Base-by-base conservation (phyloP, 1,140 invertebrate genomes). In the Brachionus koreanus region DNA sequence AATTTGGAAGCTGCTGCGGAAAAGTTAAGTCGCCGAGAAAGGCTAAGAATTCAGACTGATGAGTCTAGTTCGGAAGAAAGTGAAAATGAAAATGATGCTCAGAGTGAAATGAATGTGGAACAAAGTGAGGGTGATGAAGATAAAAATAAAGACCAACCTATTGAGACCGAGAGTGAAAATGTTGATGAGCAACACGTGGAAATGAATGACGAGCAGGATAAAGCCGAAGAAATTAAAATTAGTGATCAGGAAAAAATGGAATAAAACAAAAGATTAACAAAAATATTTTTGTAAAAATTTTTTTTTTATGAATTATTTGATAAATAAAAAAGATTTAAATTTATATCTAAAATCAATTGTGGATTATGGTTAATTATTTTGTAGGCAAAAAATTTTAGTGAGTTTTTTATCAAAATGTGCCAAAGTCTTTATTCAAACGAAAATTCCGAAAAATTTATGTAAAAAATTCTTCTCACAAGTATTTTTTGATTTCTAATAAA, bases 11-110 rank as follows among this genome's bases (percentile, higher is more conserved):
- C 23, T 0, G n/a, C 69, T 23, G 42, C 42, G 39, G 69, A 74
- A 25, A 74, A 74, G 23, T 35, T 69, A 16, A 74, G 69, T 74
- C 25, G 69, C 16, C 23, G 5, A 25, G 69, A 74, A 46, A 0
- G 69, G 19, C 39, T 74, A 1, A 74, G 37, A 33, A 74, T 74
- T 25, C 39, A 74, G 43, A 23, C 43, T 4, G 37, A 43, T 19
- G 69, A 74, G 43, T 46, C 69, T 5, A 74, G 69, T 6, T 74
- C 69, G 5, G 37, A 43, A 23, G 69, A 74, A 74, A 25, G 23
- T 13, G 69, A 49, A 46, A 25, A 43, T 46, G 69, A 33, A 46
- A 29, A 65, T 10, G 16, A 65, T 29, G 19, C 5, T 25, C 16
- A 57, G 19, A 7, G 0, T 19, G 49, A 57, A 57, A 23, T 57